phyloP scores from a whole-genome alignment of 2,888 invertebrate species.

The Xanthorhoe designata region DNA sequence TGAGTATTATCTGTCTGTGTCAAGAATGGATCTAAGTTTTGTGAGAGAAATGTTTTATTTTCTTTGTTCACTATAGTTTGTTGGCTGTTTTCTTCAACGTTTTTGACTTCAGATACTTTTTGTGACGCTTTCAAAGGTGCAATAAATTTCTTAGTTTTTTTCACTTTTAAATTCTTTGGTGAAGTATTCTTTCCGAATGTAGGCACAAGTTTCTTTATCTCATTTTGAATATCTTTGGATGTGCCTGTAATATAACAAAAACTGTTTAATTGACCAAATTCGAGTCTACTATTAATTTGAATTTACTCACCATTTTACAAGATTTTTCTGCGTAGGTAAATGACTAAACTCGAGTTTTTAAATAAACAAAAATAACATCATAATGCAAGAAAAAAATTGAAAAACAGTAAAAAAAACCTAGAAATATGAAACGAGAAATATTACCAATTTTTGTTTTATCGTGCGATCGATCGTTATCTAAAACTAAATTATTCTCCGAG shows the following conservation, averaged over 20 bases:
- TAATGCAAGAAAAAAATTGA: not conserved
- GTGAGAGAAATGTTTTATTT: not conserved
- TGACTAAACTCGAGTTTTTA: too few species aligned
- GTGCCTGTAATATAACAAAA: slow-evolving; percentile 6
- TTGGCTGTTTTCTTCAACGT: not conserved
- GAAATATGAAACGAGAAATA: not conserved
- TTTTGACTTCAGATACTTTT: slow-evolving; percentile 4
- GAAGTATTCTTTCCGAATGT: slow-evolving; percentile 53
- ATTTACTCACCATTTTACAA: too few species aligned
- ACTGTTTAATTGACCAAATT: too few species aligned
- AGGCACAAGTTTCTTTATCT: slow-evolving; percentile 48
- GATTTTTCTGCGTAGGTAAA: too few species aligned
- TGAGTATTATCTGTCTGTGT: not conserved
- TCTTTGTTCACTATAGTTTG: not conserved
- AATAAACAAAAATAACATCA: too few species aligned
- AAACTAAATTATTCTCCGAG: slow-evolving; percentile 38
- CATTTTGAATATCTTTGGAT: not conserved
- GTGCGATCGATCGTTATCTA: not conserved
- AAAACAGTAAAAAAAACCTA: not conserved
- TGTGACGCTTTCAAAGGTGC: slow-evolving; percentile 55
- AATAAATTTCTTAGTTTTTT: slow-evolving; percentile 60
- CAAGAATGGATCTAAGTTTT: not conserved
- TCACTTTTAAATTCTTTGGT: slow-evolving; percentile 25
- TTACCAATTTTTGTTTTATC: slow-evolving; percentile 1
- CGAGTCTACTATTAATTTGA: too few species aligned